phyloP scores from a whole-genome alignment of 1,140 invertebrate species.

The Drosophila melanogaster region DNA sequence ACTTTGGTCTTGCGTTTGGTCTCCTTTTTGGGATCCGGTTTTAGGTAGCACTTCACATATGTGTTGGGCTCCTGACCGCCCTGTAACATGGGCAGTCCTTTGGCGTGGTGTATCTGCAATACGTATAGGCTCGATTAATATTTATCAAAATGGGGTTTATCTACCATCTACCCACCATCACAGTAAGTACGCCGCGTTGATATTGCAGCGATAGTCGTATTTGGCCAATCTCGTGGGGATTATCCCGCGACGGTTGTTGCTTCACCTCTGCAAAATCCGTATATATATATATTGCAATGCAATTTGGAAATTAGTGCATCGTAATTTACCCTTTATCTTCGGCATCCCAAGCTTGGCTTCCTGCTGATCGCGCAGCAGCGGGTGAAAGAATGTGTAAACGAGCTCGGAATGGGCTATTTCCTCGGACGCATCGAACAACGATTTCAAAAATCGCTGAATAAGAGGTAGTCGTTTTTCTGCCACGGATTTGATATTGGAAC shows the following conservation, averaged over 20 bases:
- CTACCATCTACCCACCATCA: conserved; percentile 88
- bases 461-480: conserved; percentile 95
- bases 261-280: conserved; percentile 63
- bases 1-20: conserved; percentile 98
- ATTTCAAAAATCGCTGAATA: conserved; percentile 94
- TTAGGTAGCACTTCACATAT: conserved; percentile 96
- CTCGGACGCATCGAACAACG: conserved; percentile 93
- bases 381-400: conserved; percentile 99
- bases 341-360: conserved; percentile 87
- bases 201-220: conserved; percentile 94
- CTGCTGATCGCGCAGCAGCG: conserved; percentile 95
- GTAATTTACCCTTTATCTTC: conserved; percentile 84
- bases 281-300: not conserved
- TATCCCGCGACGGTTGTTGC: conserved; percentile 67
- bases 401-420: conserved; percentile 98
- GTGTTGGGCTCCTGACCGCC: conserved; percentile 92
- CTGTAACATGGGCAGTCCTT: conserved; percentile 90
- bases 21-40: conserved; percentile 93
- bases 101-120: conserved; percentile 89
- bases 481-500: conserved; percentile 97
- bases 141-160: not conserved
- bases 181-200: conserved; percentile 90
- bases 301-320: not conserved
- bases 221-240: conserved; percentile 86
- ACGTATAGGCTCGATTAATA: not conserved